Evolutionary conservation across 2,113 vertebrate genomes (phyloP).

Genomic region (Phrynosoma blainvillii): DNA sequence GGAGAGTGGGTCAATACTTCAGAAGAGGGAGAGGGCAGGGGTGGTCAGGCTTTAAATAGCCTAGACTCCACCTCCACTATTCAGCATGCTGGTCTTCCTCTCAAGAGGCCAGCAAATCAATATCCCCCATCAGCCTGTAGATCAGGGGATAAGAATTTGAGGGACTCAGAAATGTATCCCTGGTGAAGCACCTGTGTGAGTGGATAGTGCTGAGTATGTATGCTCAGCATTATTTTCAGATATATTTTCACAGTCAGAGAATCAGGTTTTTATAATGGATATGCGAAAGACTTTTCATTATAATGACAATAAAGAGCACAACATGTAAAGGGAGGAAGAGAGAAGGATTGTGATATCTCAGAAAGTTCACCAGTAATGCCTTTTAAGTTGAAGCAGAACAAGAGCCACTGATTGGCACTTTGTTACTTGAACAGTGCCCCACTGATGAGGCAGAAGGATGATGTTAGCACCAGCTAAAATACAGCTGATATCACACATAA

Average conservation of each 20-base stretch:
- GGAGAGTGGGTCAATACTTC: too few relatives aligned
- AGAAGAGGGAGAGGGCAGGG: too few relatives aligned
- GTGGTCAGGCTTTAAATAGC: too few relatives aligned
- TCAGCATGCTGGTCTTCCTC: too few relatives aligned
- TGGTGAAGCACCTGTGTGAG: background rate
- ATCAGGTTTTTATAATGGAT: constrained; percentile 61
- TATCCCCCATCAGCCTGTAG: too few relatives aligned
- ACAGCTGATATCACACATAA: constrained; percentile 66
- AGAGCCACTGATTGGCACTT: constrained; percentile 73
- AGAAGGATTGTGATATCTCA: background rate
- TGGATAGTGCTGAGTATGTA: background rate
- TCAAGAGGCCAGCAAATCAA: too few relatives aligned
- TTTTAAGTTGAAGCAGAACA: constrained; percentile 69
- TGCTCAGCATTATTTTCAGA: constrained; percentile 46
- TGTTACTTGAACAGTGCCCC: constrained; percentile 64
- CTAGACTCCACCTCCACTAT: too few relatives aligned
- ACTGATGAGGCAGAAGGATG: constrained; percentile 69
- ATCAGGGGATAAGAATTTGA: background rate
- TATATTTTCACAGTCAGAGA: constrained; percentile 50
- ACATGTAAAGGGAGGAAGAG: constrained; percentile 52
- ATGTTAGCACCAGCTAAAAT: constrained; percentile 68
- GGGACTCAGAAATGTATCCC: background rate
- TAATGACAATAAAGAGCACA: constrained; percentile 59
- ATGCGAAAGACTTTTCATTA: constrained; percentile 66
- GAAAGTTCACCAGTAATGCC: constrained; percentile 58